These are phyloP conservation scores for Coptodon bakossiorum DNA, from an alignment of 2,113 vertebrate species.

Conservation along the genomic window DNA sequence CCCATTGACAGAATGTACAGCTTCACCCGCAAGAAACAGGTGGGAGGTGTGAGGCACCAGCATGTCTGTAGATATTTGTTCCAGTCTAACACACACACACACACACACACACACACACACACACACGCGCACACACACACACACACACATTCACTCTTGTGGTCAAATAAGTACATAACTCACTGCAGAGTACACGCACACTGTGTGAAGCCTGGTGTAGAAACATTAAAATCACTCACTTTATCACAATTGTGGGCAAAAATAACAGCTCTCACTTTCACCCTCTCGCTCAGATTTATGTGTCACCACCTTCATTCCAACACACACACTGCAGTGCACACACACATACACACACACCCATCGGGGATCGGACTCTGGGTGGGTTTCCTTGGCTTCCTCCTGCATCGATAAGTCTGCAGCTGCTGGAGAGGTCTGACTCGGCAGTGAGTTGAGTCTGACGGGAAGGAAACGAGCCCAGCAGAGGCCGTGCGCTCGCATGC, in stretches of 20 bases:
- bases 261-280: accelerated
- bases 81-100: too few species aligned
- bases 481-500: neutral
- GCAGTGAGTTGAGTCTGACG: neutral
- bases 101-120: neutral
- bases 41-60: too few species aligned
- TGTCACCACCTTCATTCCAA: neutral
- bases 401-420: neutral
- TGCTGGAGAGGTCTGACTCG: neutral
- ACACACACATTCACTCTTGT: accelerated
- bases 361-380: neutral
- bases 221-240: neutral
- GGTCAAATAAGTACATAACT: neutral
- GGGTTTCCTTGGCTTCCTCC: neutral
- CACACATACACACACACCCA: neutral
- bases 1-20: too few species aligned
- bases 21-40: too few species aligned
- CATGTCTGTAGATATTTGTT: too few species aligned
- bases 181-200: neutral
- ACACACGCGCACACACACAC: neutral
- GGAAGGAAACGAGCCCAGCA: neutral
- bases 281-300: neutral
- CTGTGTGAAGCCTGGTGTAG: neutral
- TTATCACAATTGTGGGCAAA: neutral
- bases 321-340: neutral